Base-by-base conservation (phyloP, 1,140 invertebrate genomes). In the Megathymus violae region DNA sequence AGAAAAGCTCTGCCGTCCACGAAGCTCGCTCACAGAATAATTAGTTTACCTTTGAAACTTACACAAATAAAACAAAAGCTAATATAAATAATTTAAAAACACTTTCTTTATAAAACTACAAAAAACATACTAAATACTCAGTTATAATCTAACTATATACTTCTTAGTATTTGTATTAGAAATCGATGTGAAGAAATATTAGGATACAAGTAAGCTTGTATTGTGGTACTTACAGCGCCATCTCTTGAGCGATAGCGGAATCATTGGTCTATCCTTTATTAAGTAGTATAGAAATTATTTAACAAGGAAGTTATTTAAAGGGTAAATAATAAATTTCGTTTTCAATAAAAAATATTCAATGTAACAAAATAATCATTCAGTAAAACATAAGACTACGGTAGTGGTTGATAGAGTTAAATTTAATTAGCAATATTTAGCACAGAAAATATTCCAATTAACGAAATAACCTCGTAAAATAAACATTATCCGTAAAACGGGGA, bases 161-260 rank as follows among this genome's bases (percentile, higher is more conserved):
- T n/a, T n/a, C 5, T 22, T 22, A 22, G 2, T 22, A 22, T 22
- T 22, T 5, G 19, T 22, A 22, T 22, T 22, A 22, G 2, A 22
- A 22, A 22, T 5, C 40, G 40, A 43, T 10, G 16, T 16, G 9
- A 38, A 19, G n/a, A 34, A 10, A 16, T 6, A 0, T 52, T 15
- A 14, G 10, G 17, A 19, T 54, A 17, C 47, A 3, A 34, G 36
- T 13, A 14, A 41, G 43, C 10, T 25, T 54, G 9, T 22, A 15
- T 48, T 62, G 16, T 50, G 54, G 36, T 65, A 82, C 78, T 17
- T 3, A 9, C 70, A 68, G 15, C 75, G 85, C 85, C 86, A 88
- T 85, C 86, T 89, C 44, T 73, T 59, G 72, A 54, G 48, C 56
- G 73, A 75, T 89, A 88, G 86, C 85, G 4, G 70, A 67, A 86